These are phyloP conservation scores for Lophochroa leadbeateri DNA, from an alignment of 2,113 vertebrate genomes.

Conservation along the genomic window DNA sequence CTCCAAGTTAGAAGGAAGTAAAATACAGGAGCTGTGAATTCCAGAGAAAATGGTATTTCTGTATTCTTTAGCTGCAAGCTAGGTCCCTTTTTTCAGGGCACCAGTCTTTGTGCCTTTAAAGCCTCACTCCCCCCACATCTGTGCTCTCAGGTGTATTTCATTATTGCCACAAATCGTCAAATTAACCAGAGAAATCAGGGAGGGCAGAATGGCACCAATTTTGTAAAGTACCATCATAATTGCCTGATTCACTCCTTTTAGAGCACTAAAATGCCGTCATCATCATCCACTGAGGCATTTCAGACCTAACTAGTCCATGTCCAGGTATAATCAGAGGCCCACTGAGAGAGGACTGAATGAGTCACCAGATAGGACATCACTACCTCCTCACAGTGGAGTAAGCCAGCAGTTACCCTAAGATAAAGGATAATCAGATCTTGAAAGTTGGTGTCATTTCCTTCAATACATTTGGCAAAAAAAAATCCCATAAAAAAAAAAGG, in stretches of 20 bases:
- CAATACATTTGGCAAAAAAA: rapidly evolving
- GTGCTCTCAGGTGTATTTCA: neutral
- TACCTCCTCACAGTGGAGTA: neutral
- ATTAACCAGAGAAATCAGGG: neutral
- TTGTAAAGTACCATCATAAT: neutral
- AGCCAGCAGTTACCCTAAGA: neutral
- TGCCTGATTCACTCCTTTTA: neutral
- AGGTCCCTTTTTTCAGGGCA: neutral
- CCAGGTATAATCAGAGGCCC: neutral
- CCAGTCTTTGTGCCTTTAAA: neutral
- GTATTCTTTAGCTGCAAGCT: neutral
- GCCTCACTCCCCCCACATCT: neutral
- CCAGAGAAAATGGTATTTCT: neutral
- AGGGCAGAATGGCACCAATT: neutral
- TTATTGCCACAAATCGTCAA: neutral
- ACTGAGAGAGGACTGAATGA: neutral
- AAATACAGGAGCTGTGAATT: neutral
- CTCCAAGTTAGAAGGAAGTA: neutral
- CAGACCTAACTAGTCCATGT: neutral
- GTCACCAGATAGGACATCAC: neutral
- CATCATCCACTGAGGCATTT: neutral
- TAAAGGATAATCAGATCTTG: neutral
- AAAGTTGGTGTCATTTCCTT: neutral
- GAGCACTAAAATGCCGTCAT: neutral
- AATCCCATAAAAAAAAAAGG: neutral